Evolutionary conservation across 2,797 vertebrate genomes (phyloP).

Genomic region (Argentina silus): DNA sequence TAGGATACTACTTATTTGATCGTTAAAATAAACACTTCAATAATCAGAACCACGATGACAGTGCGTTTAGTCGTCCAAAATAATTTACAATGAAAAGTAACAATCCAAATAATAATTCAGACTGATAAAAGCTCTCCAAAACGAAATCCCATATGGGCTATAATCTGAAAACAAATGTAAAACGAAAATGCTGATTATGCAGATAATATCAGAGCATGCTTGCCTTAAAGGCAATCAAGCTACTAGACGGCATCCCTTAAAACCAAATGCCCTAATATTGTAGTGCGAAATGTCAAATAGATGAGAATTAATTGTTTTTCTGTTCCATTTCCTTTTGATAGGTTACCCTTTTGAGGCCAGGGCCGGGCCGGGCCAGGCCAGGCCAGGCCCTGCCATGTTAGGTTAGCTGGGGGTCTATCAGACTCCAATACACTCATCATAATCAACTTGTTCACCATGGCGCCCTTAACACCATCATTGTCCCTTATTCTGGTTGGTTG

Average conservation of each 20-base stretch:
- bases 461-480: slow-evolving; percentile 25
- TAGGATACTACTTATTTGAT: slow-evolving; percentile 15
- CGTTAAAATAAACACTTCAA: slow-evolving; percentile 9
- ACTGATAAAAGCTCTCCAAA: background rate
- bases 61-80: slow-evolving; percentile 5
- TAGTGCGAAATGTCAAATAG: slow-evolving; percentile 33
- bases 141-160: background rate
- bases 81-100: background rate
- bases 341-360: slow-evolving; percentile 31
- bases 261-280: slow-evolving; percentile 25
- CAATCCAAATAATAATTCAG: background rate
- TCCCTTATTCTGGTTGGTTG: slow-evolving; percentile 49
- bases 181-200: background rate
- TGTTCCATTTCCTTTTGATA: slow-evolving; percentile 22
- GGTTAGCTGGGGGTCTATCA: slow-evolving; percentile 40
- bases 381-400: slow-evolving; percentile 47
- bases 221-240: background rate
- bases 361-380: slow-evolving; percentile 46
- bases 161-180: background rate
- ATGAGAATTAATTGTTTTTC: slow-evolving; percentile 11
- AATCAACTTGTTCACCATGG: slow-evolving; percentile 50
- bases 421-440: slow-evolving; percentile 28
- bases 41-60: background rate
- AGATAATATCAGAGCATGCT: background rate
- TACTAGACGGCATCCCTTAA: background rate